Evolutionary conservation across 2,888 invertebrate genomes (phyloP).

Genomic region (Andrena hattorfiana): DNA sequence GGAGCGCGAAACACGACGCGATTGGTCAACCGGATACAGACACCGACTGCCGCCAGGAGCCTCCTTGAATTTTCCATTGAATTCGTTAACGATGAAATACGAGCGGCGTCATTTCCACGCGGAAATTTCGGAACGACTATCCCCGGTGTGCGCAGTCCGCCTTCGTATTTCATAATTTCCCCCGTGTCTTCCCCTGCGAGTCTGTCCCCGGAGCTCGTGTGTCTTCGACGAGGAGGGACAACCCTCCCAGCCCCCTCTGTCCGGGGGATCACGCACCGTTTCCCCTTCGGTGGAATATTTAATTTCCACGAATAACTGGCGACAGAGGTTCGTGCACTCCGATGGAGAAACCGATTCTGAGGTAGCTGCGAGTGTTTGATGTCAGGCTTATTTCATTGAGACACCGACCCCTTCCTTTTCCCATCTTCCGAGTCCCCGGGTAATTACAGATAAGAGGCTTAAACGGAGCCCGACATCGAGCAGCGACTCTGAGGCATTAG

Average conservation of each 20-base stretch:
- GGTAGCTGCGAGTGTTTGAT: conserved; percentile 43
- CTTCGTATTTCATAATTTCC: conserved; percentile 22
- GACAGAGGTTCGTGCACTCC: background rate
- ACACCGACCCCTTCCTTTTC: conserved; percentile 7
- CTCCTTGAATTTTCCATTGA: conserved; percentile 57
- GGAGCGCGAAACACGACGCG: background rate
- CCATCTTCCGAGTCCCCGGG: conserved; percentile 14
- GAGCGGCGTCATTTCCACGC: conserved; percentile 11
- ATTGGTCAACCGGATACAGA: background rate
- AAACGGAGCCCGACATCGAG: conserved; percentile 25
- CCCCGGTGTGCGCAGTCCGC: background rate
- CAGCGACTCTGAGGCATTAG: conserved; percentile 29
- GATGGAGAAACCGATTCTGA: background rate
- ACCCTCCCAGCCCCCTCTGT: background rate
- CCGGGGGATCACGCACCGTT: background rate
- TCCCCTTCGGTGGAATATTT: conserved; percentile 35
- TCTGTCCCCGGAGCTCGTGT: background rate
- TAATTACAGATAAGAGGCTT: conserved; percentile 59
- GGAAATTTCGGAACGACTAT: conserved; percentile 17
- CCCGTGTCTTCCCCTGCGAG: background rate
- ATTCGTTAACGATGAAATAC: conserved; percentile 55
- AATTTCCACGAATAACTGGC: conserved; percentile 45
- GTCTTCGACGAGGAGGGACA: background rate
- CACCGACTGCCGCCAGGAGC: background rate
- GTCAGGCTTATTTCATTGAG: conserved; percentile 30